phyloP scores from a whole-genome alignment of 1,140 invertebrate species.

The Danaus melanippus region DNA sequence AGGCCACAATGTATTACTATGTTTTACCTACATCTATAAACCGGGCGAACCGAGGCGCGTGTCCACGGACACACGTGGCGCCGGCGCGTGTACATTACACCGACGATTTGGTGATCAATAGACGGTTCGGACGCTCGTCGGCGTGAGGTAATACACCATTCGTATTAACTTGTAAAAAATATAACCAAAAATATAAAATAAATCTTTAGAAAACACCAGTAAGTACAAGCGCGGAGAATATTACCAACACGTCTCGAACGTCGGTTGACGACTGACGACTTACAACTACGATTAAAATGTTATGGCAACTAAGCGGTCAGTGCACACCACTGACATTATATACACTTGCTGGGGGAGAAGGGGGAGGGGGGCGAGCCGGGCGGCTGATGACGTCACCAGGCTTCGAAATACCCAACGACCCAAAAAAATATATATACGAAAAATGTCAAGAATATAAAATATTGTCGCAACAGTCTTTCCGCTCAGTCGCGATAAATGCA shows the following conservation, averaged over 20 bases:
- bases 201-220: constrained; percentile 10
- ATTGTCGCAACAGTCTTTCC: constrained; percentile 51
- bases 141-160: not conserved
- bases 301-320: constrained; percentile 70
- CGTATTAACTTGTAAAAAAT: constrained; percentile 4
- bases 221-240: constrained; percentile 21
- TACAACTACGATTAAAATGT: constrained; percentile 58
- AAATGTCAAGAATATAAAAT: constrained; percentile 23
- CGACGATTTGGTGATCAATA: constrained; percentile 11
- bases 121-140: not conserved
- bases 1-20: constrained; percentile 67
- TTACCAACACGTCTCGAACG: not conserved
- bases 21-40: constrained; percentile 51
- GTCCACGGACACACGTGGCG: constrained; percentile 28
- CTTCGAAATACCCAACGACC: not conserved
- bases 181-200: constrained; percentile 11
- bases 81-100: constrained; percentile 39
- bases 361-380: no score
- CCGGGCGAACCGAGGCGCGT: no score
- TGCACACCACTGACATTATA: constrained; percentile 58
- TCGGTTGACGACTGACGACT: constrained; percentile 8
- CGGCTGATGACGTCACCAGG: no score
- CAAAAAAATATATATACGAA: constrained; percentile 2
- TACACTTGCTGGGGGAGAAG: constrained; percentile 28
- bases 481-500: constrained; percentile 55